Base-by-base conservation (phyloP, 1,140 invertebrate genomes). In the Hydropsyche tenuis region DNA sequence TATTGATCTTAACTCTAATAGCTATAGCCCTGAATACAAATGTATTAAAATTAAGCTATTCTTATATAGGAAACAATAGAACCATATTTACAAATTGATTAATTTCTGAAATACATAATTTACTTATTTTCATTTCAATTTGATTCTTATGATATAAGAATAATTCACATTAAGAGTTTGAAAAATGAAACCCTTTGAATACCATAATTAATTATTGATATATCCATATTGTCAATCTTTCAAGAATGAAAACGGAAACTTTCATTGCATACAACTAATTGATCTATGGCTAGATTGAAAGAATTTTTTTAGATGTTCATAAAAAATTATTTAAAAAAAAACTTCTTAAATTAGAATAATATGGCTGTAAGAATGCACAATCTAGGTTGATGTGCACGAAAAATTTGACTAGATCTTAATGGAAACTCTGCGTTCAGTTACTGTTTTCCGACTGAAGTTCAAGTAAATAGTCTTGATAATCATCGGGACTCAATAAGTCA, bases 381-480 rank as follows among this genome's bases (percentile, higher is more conserved):
- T 75, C 70, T 64, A 69, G 70, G 70, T 75, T 71, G 66, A 72
- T 18, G 2, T 53, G 16, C 20, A 22, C 25, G 7, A 72, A 69
- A 51, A 73, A 22, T 75, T 77, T 77, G 73, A 74, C 75, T 77
- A 77, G 75, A 75, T 69, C 42, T 64, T 72, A 68, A 48, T 70
- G 56, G 64, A 53, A 73, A 72, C 65, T 53, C 64, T 25, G 63
- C 20, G 64, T 48, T 72, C 69, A 77, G 37, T 73, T 46, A n/a
- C 20, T 62, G 22, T 73, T 22, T 43, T 76, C 75, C 7, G 66
- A 56, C 82, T 84, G 83, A 79, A 85, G 83, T 76, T 84, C 81
- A 73, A 82, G 81, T 11, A 85, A 76, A 60, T 84, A 77, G 74
- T 84, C 79, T 79, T 85, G 82, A 66, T 85, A 85, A 73, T 85